phyloP scores from a whole-genome alignment of 2,113 vertebrate genomes.

The Epinephelus moara region DNA sequence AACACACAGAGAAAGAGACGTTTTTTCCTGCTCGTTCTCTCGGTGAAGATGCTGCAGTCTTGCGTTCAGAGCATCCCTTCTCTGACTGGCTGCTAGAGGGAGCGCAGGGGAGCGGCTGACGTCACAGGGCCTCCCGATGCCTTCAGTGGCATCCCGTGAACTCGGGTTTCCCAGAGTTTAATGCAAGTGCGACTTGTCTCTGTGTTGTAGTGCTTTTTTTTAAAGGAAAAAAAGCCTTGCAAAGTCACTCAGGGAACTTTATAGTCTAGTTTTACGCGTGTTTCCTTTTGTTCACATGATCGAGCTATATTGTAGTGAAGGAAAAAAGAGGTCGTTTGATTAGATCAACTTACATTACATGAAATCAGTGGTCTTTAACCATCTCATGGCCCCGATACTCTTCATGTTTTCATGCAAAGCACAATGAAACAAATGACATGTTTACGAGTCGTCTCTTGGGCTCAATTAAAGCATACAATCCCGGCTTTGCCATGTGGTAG shows the following conservation, averaged over 20 bases:
- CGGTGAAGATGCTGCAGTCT: constrained; percentile 87
- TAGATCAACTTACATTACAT: background rate
- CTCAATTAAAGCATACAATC: too few relatives aligned
- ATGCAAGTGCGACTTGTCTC: background rate
- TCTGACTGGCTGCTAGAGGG: constrained; percentile 80
- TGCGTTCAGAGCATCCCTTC: constrained; percentile 86
- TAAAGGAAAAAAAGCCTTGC: background rate
- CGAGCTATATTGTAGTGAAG: background rate
- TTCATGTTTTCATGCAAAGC: background rate
- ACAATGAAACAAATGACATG: background rate
- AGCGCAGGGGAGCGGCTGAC: constrained; percentile 82
- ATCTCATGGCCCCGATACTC: background rate
- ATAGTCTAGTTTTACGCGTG: background rate
- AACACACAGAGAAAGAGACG: constrained; percentile 69
- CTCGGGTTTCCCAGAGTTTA: background rate
- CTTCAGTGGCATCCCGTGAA: background rate
- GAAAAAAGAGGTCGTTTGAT: too few relatives aligned
- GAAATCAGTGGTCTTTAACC: background rate
- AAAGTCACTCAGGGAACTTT: background rate
- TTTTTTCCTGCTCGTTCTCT: constrained; percentile 70
- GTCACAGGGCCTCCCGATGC: constrained; percentile 76
- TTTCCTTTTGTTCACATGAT: background rate
- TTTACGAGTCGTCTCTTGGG: background rate
- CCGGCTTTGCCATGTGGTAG: too few relatives aligned
- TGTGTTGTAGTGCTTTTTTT: background rate